Conservation (phyloP, 2,888 invertebrate species). For the Diadegma fenestrale region DNA sequence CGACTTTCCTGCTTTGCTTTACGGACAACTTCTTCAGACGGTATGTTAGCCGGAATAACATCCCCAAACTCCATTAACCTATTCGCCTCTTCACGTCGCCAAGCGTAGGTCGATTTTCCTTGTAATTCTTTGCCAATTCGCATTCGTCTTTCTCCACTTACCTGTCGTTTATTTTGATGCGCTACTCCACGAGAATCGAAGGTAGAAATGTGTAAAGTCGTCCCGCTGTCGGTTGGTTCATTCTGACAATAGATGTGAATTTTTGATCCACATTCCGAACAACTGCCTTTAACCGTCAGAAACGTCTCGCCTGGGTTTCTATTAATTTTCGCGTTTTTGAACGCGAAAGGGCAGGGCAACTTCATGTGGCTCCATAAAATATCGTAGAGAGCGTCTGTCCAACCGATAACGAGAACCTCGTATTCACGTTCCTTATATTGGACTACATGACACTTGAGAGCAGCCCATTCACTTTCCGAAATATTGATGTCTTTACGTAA, state of each 20-base stretch:
- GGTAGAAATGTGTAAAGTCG: constrained; percentile 60
- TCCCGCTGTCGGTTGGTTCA: constrained; percentile 44
- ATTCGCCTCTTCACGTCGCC: constrained; percentile 65
- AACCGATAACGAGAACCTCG: constrained; percentile 58
- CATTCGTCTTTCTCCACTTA: constrained; percentile 44
- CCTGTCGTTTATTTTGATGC: constrained; percentile 64
- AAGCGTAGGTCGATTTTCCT: constrained; percentile 62
- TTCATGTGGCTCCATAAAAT: constrained; percentile 59
- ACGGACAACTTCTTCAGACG: constrained; percentile 52
- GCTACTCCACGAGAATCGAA: constrained; percentile 65
- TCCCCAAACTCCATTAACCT: constrained; percentile 66
- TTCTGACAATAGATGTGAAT: constrained; percentile 59
- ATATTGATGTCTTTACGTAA: constrained; percentile 41
- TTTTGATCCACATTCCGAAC: constrained; percentile 56
- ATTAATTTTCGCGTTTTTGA: constrained; percentile 67
- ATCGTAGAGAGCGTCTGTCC: constrained; percentile 63
- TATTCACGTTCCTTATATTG: constrained; percentile 57
- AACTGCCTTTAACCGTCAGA: constrained; percentile 60
- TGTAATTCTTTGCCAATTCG: constrained; percentile 64
- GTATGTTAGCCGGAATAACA: constrained; percentile 52
- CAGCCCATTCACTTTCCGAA: constrained; percentile 43
- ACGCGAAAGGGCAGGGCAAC: constrained; percentile 66
- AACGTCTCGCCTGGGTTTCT: constrained; percentile 52
- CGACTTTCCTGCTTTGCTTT: constrained; percentile 62
- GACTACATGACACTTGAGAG: constrained; percentile 31